Conservation (phyloP, 2,797 vertebrate species). For the Lates japonicus region DNA sequence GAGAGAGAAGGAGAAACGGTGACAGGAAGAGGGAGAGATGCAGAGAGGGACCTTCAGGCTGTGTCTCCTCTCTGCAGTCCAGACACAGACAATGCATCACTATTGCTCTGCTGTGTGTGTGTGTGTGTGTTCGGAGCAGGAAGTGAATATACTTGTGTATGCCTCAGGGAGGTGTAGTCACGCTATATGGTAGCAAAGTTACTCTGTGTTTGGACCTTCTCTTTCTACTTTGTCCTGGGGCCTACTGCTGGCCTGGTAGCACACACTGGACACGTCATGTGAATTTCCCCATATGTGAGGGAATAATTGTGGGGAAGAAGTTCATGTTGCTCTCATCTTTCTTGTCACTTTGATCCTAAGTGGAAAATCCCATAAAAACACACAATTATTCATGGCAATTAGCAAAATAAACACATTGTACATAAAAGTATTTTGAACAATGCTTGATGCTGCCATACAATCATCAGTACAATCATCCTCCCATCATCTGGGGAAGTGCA, state of each 20-base stretch:
- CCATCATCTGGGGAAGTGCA: too few relatives aligned
- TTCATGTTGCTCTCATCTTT: not conserved
- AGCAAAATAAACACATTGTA: not conserved
- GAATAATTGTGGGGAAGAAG: not conserved
- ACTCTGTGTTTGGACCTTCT: constrained; percentile 49
- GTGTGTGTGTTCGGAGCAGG: constrained; percentile 37
- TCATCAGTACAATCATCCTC: not conserved
- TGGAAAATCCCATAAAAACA: not conserved
- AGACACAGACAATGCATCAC: constrained; percentile 80
- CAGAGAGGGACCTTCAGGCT: constrained; percentile 79
- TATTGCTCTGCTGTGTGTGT: constrained; percentile 25
- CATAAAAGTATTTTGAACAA: not conserved
- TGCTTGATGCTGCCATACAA: not conserved
- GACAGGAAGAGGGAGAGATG: constrained; percentile 51
- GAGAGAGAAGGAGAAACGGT: constrained; percentile 36
- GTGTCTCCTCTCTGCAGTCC: constrained; percentile 76
- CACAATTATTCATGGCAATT: not conserved
- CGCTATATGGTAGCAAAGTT: constrained; percentile 55
- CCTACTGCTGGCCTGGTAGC: constrained; percentile 20
- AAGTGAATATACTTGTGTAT: constrained; percentile 58
- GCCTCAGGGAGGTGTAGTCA: constrained; percentile 66
- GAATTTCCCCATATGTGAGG: not conserved
- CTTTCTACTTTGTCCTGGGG: constrained; percentile 26
- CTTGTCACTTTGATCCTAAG: not conserved
- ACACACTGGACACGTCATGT: constrained; percentile 4